Evolutionary conservation across 1,140 invertebrate genomes (phyloP), one percentile per base, ranked within the genome.

Genomic region (Pogonognathellus flavescens): DNA sequence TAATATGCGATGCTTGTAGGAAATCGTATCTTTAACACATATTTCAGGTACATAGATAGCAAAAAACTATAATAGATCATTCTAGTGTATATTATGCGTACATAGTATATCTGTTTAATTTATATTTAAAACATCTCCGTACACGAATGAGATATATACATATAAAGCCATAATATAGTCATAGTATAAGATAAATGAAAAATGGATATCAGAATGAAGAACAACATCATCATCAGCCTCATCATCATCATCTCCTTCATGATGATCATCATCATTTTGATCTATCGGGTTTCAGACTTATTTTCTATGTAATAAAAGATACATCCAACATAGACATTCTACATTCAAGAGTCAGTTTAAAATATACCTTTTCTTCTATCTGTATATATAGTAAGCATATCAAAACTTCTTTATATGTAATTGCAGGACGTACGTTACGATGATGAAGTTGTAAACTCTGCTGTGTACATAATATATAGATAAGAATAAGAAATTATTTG

Each of bases 211-310:
- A 59, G 62, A 16, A 50, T 76, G 70, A 76, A 76, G 41, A 76
- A 76, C 31, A 76, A 76, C 70, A 76, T 76, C 70, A 76, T 76
- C 70, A 76, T 76, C 70, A 49, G 16, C 70, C 70, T 76, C 70
- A 41, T 76, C 70, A 41, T 76, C 70, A 76, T 76, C 70, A 49
- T 70, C 70, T 76, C 41, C 18, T 57, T 49, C 70, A 76, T 76
- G 70, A 76, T 76, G 31, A 76, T 76, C 14, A 76, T 76, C 14
- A 76, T 76, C 14, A 76, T 76, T 76, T 76, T 41, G 70, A 76
- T 76, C 31, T 31, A 31, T 41, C 70, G 70, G 70, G 49, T 76
- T 57, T 57, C 53, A n/a, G n/a, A n/a, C n/a, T n/a, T n/a, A n/a
- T 57, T 14, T 9, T n/a, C 53, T 57, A 14, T n/a, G 1, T 2